Conservation (phyloP, 2,113 vertebrate species). For the Taxidea taxus region DNA sequence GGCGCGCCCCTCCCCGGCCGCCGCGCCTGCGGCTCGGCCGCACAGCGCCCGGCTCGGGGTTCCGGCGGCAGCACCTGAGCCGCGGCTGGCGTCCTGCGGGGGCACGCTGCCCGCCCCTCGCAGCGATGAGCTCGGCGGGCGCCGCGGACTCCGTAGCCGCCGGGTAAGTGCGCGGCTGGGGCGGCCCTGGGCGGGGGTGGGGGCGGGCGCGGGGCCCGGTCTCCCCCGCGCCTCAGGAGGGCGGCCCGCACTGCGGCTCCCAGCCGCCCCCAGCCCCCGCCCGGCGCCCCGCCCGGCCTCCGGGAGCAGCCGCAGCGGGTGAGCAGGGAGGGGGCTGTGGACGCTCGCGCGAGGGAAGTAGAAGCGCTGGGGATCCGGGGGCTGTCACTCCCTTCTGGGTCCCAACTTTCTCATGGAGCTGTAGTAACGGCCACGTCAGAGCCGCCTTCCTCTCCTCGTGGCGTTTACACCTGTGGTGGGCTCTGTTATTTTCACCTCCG, state of each 20-base stretch:
- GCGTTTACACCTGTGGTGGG: background rate
- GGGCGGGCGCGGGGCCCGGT: background rate
- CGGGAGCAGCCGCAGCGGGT: background rate
- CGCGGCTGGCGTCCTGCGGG: slow-evolving; percentile 34
- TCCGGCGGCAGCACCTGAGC: slow-evolving; percentile 61
- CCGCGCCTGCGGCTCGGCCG: slow-evolving; percentile 33
- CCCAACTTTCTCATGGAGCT: slow-evolving; percentile 41
- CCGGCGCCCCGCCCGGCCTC: background rate
- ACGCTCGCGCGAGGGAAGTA: too few relatives aligned
- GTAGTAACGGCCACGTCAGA: background rate
- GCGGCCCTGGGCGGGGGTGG: background rate
- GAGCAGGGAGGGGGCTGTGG: background rate
- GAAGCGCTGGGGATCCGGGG: background rate
- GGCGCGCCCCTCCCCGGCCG: slow-evolving; percentile 66
- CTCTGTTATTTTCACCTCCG: background rate
- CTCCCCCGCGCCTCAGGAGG: background rate
- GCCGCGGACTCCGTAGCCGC: slow-evolving; percentile 27
- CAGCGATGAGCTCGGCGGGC: slow-evolving; percentile 62
- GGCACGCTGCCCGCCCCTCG: slow-evolving; percentile 21
- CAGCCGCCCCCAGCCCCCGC: background rate
- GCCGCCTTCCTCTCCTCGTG: background rate
- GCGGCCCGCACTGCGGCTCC: slow-evolving; percentile 65
- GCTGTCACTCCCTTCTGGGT: background rate
- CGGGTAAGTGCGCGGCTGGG: slow-evolving; percentile 61
- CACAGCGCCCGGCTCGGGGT: slow-evolving; percentile 41